phyloP scores from a whole-genome alignment of 2,888 invertebrate species.

The Pachymerium ferrugineum region DNA sequence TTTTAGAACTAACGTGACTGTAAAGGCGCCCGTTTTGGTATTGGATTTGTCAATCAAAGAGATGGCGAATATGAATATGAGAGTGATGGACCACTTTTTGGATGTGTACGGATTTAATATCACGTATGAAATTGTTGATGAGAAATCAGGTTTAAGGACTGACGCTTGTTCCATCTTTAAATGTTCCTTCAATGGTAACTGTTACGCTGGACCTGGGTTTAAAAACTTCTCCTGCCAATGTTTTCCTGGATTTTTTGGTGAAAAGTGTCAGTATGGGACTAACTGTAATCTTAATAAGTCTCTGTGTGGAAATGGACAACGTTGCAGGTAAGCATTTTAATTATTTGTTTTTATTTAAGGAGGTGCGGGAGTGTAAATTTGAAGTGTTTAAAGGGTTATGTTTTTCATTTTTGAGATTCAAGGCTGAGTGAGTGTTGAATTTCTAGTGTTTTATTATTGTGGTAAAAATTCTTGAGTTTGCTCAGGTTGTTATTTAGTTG shows the following conservation, averaged over 20 bases:
- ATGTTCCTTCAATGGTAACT: conserved; percentile 80
- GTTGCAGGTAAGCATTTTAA: conserved; percentile 65
- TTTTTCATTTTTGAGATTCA: background rate
- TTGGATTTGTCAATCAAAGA: conserved; percentile 66
- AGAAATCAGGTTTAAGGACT: conserved; percentile 39
- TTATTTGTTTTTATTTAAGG: background rate
- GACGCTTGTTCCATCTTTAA: conserved; percentile 65
- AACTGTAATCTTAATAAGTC: conserved; percentile 63
- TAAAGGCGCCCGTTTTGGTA: conserved; percentile 65
- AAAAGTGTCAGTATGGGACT: conserved; percentile 72
- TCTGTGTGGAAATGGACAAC: conserved; percentile 71
- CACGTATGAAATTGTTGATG: conserved; percentile 72
- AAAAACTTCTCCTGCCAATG: conserved; percentile 71
- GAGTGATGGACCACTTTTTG: conserved; percentile 71
- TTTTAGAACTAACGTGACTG: conserved; percentile 43
- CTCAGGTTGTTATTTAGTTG: too few relatives aligned
- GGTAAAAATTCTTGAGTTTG: too few relatives aligned
- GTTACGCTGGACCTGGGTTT: conserved; percentile 65
- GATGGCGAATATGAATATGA: conserved; percentile 60
- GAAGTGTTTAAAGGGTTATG: background rate
- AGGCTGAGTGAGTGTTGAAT: too few relatives aligned
- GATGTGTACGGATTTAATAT: conserved; percentile 89
- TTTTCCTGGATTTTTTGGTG: conserved; percentile 71
- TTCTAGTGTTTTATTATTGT: too few relatives aligned
- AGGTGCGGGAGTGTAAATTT: background rate